Conservation (phyloP, 2,797 vertebrate species). For the Melanotaenia parkinsoni region DNA sequence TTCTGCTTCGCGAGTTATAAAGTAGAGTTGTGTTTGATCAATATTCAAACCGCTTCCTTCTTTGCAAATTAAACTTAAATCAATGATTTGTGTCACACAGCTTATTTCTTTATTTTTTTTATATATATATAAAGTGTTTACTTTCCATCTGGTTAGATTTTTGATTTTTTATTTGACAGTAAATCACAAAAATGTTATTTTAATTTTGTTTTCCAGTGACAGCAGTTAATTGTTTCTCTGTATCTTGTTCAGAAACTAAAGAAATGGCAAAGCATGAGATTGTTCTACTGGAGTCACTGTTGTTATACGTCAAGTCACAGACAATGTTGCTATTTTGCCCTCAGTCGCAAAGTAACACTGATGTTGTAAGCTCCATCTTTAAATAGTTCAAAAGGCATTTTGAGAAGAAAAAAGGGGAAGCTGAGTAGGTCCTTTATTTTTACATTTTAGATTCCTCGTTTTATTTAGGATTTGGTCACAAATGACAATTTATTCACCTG, state of each 20-base stretch:
- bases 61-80: constrained; percentile 62
- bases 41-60: constrained; percentile 69
- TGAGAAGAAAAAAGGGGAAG: constrained; percentile 34
- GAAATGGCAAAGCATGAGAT: constrained; percentile 47
- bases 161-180: constrained; percentile 54
- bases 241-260: constrained; percentile 59
- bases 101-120: constrained; percentile 39
- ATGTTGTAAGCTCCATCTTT: constrained; percentile 12
- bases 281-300: constrained; percentile 26
- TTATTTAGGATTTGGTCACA: constrained; percentile 27
- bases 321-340: constrained; percentile 53
- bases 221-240: constrained; percentile 42
- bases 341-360: constrained; percentile 52
- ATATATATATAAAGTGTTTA: constrained; percentile 54
- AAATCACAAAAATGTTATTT: constrained; percentile 56
- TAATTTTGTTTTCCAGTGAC: constrained; percentile 52
- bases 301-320: constrained; percentile 45
- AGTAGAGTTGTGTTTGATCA: constrained; percentile 74
- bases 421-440: constrained; percentile 11
- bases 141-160: constrained; percentile 59
- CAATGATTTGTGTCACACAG: constrained; percentile 65
- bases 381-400: constrained; percentile 24
- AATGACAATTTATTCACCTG: constrained; percentile 43
- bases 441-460: constrained; percentile 32
- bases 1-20: constrained; percentile 58